phyloP scores from a whole-genome alignment of 2,113 vertebrate species.

The Pseudorasbora parva region DNA sequence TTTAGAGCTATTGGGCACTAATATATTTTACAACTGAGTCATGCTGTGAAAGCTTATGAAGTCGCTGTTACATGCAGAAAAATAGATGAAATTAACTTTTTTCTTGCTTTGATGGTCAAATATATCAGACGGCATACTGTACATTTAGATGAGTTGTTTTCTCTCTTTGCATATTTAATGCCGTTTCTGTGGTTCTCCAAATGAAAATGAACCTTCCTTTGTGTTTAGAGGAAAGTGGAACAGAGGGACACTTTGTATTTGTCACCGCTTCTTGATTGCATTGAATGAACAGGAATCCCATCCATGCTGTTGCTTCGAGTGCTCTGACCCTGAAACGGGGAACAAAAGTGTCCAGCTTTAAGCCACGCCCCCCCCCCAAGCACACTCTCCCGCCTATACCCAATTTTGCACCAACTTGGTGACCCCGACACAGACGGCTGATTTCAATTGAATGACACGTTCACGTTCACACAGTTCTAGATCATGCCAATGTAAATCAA shows the following conservation, averaged over 20 bases:
- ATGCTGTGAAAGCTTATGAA: background rate
- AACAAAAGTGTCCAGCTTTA: slow-evolving; percentile 57
- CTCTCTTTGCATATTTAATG: background rate
- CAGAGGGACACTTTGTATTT: slow-evolving; percentile 50
- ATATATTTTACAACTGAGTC: background rate
- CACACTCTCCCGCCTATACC: slow-evolving; percentile 17
- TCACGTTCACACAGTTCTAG: slow-evolving; percentile 3
- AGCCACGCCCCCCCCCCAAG: background rate
- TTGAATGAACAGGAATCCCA: slow-evolving; percentile 53
- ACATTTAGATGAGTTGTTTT: background rate
- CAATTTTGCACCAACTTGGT: slow-evolving; percentile 1
- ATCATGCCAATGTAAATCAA: background rate
- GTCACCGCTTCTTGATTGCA: slow-evolving; percentile 37
- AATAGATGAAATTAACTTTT: background rate
- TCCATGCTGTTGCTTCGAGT: slow-evolving; percentile 46
- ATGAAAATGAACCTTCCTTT: slow-evolving; percentile 29
- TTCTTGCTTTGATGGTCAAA: background rate
- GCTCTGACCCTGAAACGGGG: slow-evolving; percentile 44
- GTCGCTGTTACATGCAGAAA: background rate
- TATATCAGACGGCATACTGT: background rate
- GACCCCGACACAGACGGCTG: slow-evolving; percentile 10
- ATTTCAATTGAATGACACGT: slow-evolving; percentile 34
- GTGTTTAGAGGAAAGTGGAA: slow-evolving; percentile 32
- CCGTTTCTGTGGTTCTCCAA: background rate
- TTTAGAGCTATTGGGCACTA: background rate